Conservation (phyloP, 2,113 vertebrate genomes). For the Dryoscopus gambensis region DNA sequence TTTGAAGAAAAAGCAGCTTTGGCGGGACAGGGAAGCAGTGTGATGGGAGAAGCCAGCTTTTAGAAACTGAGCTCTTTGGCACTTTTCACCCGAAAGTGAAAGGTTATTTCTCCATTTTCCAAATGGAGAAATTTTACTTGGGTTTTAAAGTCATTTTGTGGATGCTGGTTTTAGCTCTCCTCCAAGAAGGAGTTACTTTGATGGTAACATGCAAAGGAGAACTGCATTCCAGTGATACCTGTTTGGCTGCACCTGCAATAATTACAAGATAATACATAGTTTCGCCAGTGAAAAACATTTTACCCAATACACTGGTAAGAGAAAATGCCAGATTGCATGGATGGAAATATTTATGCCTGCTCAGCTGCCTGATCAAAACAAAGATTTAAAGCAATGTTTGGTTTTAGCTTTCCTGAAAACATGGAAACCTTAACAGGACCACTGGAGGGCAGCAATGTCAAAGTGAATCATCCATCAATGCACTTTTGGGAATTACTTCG, state of each 20-base stretch:
- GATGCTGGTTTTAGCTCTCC: not conserved
- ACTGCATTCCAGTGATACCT: not conserved
- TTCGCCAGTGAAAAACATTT: not conserved
- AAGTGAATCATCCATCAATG: not conserved
- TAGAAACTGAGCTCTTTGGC: not conserved
- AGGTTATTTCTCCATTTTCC: not conserved
- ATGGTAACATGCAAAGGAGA: not conserved
- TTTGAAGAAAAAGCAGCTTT: not conserved
- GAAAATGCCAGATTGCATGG: not conserved
- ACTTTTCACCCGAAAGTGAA: not conserved
- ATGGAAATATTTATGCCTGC: not conserved
- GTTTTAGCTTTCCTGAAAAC: not conserved
- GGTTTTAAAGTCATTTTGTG: not conserved
- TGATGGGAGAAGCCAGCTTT: not conserved
- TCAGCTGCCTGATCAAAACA: not conserved
- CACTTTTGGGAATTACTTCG: rapidly evolving
- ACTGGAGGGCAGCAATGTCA: constrained; percentile 51
- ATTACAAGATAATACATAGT: not conserved
- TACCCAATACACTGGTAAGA: not conserved
- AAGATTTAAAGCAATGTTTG: not conserved
- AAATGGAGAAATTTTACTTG: not conserved
- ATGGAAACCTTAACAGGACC: not conserved
- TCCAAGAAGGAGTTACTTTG: not conserved
- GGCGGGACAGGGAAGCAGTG: not conserved
- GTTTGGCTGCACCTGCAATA: not conserved